Conservation (phyloP, 23 tunicate species). For the Styela clava region DNA sequence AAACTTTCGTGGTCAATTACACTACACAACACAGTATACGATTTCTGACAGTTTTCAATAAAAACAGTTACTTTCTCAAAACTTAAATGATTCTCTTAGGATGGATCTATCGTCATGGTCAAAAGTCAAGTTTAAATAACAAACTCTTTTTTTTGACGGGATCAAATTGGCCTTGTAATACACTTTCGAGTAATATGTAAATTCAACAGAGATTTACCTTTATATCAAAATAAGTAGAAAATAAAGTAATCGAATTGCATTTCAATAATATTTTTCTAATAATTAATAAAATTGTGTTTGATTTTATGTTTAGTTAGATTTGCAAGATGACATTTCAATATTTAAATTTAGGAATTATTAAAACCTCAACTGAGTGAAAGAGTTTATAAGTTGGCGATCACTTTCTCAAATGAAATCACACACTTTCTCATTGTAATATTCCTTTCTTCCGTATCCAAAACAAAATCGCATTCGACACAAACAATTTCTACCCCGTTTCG, state of each 20-base stretch:
- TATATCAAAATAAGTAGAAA: too few species aligned
- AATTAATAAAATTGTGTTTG: too few species aligned
- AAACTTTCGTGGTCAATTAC: not conserved
- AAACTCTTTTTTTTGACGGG: not conserved
- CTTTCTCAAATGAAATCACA: not conserved
- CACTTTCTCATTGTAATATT: not conserved
- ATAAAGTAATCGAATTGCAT: too few species aligned
- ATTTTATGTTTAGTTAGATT: too few species aligned
- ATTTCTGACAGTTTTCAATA: not conserved
- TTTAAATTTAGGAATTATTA: too few species aligned
- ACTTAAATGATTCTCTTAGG: not conserved
- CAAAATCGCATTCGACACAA: not conserved
- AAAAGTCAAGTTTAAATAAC: not conserved
- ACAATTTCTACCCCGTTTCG: not conserved
- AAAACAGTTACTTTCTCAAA: not conserved
- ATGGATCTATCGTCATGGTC: not conserved
- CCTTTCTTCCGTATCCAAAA: not conserved
- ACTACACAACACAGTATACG: not conserved
- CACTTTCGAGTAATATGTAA: too few species aligned
- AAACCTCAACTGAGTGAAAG: too few species aligned
- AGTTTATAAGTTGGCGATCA: not conserved
- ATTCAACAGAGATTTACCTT: too few species aligned
- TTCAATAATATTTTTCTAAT: too few species aligned
- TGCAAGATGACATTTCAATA: too few species aligned
- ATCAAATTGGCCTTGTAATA: not conserved